phyloP scores from a whole-genome alignment of 2,888 invertebrate species.

The Folsomia candida region DNA sequence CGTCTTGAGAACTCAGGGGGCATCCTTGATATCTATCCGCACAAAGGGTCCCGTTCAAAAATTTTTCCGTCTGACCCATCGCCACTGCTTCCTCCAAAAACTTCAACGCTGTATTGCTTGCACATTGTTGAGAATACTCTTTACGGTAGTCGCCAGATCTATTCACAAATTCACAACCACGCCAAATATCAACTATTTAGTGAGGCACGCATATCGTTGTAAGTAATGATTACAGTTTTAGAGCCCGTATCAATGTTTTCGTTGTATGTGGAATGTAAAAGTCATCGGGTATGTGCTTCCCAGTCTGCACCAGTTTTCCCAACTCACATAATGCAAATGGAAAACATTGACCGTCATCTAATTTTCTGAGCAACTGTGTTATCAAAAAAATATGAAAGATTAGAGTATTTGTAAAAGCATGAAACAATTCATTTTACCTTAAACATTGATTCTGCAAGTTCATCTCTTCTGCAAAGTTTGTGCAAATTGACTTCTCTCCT shows the following conservation, averaged over 20 bases:
- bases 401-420: neutral
- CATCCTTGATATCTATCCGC: conserved; percentile 25
- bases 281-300: neutral
- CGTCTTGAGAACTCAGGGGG: conserved; percentile 31
- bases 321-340: conserved; percentile 29
- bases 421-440: conserved; percentile 12
- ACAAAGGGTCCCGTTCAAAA: conserved; percentile 34
- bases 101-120: neutral
- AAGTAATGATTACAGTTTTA: conserved; percentile 22
- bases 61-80: conserved; percentile 17
- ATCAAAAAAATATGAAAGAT: neutral
- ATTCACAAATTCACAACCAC: neutral
- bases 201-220: neutral
- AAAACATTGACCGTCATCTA: conserved; percentile 37
- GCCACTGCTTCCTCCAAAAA: conserved; percentile 34
- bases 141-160: conserved; percentile 24
- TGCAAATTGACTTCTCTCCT: conserved; percentile 8
- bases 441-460: conserved; percentile 22
- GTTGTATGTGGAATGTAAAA: conserved; percentile 21
- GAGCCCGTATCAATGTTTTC: conserved; percentile 9
- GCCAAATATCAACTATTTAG: neutral
- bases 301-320: conserved; percentile 13
- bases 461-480: conserved; percentile 17
- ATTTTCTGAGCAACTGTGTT: conserved; percentile 27
- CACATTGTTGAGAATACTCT: neutral